A percentile compares a stretch with the other conserved stretches of the same genome.
These are phyloP conservation scores for Archaeoteleia sp. DNA, from an alignment of 2,888 invertebrate genomes.

Conservation along the genomic window DNA sequence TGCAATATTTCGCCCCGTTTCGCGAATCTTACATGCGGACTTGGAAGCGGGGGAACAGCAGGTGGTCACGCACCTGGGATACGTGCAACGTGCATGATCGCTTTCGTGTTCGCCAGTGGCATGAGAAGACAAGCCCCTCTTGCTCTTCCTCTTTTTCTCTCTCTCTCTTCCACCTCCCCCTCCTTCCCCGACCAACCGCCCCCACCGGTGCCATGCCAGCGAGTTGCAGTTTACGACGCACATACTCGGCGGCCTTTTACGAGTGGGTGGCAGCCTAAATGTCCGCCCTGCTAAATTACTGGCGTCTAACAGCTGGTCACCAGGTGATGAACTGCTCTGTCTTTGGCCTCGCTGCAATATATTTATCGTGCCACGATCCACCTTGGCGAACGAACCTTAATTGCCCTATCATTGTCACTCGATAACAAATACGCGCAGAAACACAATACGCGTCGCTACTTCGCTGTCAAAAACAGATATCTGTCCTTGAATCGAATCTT, in stretches of 20 bases:
- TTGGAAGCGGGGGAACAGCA: slow-evolving; percentile 61
- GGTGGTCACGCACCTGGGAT: slow-evolving; percentile 69
- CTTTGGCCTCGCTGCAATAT: slow-evolving; percentile 23
- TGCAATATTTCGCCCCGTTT: slow-evolving; percentile 65
- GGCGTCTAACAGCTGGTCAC: slow-evolving; percentile 58
- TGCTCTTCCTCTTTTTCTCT: neutral
- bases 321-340: slow-evolving; percentile 56
- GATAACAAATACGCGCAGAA: slow-evolving; percentile 17
- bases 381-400: slow-evolving; percentile 17
- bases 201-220: neutral
- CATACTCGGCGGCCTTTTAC: slow-evolving; percentile 41
- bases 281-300: slow-evolving; percentile 37
- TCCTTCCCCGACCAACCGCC: slow-evolving; percentile 9
- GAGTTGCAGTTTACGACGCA: slow-evolving; percentile 15
- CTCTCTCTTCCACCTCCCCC: slow-evolving; percentile 1
- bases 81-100: slow-evolving; percentile 49
- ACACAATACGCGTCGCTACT: slow-evolving; percentile 9
- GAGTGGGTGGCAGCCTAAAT: slow-evolving; percentile 29
- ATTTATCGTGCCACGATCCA: slow-evolving; percentile 30
- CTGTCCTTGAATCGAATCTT: no score
- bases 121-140: slow-evolving; percentile 23
- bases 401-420: slow-evolving; percentile 35
- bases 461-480: slow-evolving; percentile 26
- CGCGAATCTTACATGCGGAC: slow-evolving; percentile 61
- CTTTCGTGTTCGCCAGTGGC: slow-evolving; percentile 36